Base-by-base conservation (phyloP, 2,888 invertebrate genomes). In the Torymus tubicola region DNA sequence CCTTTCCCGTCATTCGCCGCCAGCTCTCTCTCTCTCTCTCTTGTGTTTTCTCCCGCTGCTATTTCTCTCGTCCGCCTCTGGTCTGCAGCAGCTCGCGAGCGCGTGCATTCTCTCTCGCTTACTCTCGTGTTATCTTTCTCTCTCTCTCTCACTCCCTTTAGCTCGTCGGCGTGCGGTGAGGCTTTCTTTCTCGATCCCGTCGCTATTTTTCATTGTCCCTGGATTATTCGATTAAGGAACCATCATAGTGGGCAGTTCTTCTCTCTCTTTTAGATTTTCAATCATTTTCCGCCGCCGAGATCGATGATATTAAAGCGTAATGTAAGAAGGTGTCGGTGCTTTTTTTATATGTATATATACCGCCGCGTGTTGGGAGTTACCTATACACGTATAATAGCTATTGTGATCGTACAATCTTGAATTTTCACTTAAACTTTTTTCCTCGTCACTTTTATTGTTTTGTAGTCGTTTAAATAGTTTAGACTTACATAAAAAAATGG, bases 141-240 rank as follows among this genome's bases (percentile, higher is more conserved):
- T 53, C 64, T 16, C 53, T 13, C 31, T 31, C 21, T 65, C 58
- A 10, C 64, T 69, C 50, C 52, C 61, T 81, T 64, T 67, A 16
- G 53, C 72, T 73, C n/a, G 50, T 71, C 50, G 13, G 12, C 57
- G n/a, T 53, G 16, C 53, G 18, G n/a, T 55, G 70, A 68, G 68
- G 71, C 77, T 75, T 74, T 68, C 68, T 58, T 63, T 77, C 72
- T 61, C 71, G 42, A 42, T 42, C 13, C 67, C 24, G 58, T 78
- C 57, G 55, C 64, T 24, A 73, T 74, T 71, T 74, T 80, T 65
- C 74, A 80, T 74, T 74, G 74, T 80, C 65, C 55, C 60, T 67
- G 55, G 65, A 80, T 80, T 75, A 80, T 75, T 80, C 75, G 74
- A 80, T 75, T 80, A 80, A 75, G 60, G 74, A 75, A 74, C 63